Percentiles rank a stretch among this genome's conserved stretches.
These are phyloP conservation scores for Todus mexicanus DNA, from an alignment of 2,797 vertebrate genomes.

Conservation along the genomic window DNA sequence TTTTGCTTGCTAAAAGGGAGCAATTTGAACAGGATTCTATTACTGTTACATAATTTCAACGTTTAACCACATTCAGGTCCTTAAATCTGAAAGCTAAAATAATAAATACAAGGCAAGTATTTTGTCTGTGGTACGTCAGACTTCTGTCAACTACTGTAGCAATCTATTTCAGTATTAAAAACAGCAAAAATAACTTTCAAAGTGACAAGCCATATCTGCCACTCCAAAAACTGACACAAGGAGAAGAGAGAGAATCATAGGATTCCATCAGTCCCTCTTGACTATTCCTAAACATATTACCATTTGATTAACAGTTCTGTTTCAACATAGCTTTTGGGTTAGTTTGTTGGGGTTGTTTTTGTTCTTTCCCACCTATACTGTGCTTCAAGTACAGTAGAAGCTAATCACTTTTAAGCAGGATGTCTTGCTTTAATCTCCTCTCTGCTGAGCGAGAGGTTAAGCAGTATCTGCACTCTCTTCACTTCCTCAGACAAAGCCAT, in stretches of 20 bases:
- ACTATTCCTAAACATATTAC: neutral
- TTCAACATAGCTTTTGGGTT: neutral
- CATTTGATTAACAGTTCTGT: neutral
- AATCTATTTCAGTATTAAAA: slow-evolving; percentile 23
- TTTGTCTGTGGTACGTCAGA: neutral
- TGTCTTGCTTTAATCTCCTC: neutral
- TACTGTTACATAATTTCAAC: neutral
- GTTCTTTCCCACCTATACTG: neutral
- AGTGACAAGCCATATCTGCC: slow-evolving; percentile 5
- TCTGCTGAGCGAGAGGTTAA: neutral
- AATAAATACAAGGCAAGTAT: neutral
- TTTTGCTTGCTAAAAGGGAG: neutral
- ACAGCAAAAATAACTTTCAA: neutral
- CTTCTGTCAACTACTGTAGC: neutral
- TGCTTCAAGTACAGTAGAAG: neutral
- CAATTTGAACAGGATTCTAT: neutral
- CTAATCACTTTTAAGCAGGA: neutral
- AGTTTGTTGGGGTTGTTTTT: neutral
- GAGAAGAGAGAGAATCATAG: neutral
- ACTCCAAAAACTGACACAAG: neutral
- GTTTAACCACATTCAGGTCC: neutral
- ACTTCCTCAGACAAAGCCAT: neutral
- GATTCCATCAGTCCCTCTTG: slow-evolving; percentile 7
- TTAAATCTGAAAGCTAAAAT: neutral
- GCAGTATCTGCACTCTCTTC: neutral